Conservation (phyloP, 2,888 invertebrate genomes). For the Drosophila falleni region DNA sequence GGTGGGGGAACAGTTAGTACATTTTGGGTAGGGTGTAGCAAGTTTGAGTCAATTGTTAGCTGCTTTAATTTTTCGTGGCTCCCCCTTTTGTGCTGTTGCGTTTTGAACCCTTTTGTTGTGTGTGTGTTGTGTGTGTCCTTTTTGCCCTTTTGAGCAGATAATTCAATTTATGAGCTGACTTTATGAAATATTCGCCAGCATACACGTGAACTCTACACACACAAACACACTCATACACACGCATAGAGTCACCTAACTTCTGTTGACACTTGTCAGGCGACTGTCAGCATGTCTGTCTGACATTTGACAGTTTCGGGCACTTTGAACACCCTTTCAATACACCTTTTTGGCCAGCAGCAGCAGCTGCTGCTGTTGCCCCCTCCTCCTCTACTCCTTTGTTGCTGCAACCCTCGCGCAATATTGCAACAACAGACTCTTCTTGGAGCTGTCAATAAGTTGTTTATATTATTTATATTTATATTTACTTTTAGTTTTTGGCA, state of each 20-base stretch:
- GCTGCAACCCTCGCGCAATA: conserved; percentile 59
- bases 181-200: conserved; percentile 62
- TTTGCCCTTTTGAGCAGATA: conserved; percentile 64
- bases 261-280: conserved; percentile 79
- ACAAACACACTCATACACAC: conserved; percentile 18
- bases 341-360: conserved; percentile 60
- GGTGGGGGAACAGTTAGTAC: background rate
- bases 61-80: conserved; percentile 41
- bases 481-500: conserved; percentile 49
- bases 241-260: conserved; percentile 40
- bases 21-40: background rate
- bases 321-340: conserved; percentile 57
- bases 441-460: conserved; percentile 71
- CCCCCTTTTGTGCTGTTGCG: background rate
- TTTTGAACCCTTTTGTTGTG: conserved; percentile 37
- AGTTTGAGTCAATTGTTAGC: conserved; percentile 35
- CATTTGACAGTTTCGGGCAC: conserved; percentile 74
- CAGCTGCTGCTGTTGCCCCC: conserved; percentile 25
- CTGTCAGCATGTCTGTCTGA: conserved; percentile 72
- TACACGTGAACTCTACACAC: conserved; percentile 37
- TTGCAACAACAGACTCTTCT: conserved; percentile 63
- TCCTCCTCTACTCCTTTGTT: conserved; percentile 29
- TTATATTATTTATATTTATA: conserved; percentile 56
- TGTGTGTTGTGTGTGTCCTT: conserved; percentile 45
- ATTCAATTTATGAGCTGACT: conserved; percentile 74